phyloP scores from a whole-genome alignment of 2,888 invertebrate genomes.

The Electrophaes corylata region DNA sequence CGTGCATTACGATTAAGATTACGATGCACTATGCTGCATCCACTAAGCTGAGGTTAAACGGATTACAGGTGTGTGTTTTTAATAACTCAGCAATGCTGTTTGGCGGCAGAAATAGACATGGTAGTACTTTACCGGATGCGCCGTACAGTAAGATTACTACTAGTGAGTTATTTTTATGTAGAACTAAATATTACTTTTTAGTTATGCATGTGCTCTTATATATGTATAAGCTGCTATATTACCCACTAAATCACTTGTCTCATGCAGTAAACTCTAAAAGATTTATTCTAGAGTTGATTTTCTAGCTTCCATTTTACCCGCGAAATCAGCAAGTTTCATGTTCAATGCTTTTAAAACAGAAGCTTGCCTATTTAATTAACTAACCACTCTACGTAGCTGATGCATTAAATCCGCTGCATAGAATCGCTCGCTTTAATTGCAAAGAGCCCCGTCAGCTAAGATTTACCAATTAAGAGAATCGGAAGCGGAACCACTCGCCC shows the following conservation, averaged over 20 bases:
- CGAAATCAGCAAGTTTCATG: conserved; percentile 12
- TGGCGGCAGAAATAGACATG: too few species aligned
- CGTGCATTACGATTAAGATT: too few species aligned
- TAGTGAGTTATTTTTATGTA: too few species aligned
- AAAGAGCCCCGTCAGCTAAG: conserved; percentile 80
- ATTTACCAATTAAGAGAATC: conserved; percentile 80
- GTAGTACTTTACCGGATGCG: too few species aligned
- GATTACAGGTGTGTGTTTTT: too few species aligned
- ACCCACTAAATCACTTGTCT: not conserved
- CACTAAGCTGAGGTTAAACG: too few species aligned
- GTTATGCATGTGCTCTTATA: too few species aligned
- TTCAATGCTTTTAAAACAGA: conserved; percentile 16
- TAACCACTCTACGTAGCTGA: conserved; percentile 45
- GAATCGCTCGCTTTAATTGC: conserved; percentile 70
- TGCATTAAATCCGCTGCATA: conserved; percentile 67
- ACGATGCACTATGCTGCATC: too few species aligned
- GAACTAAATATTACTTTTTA: too few species aligned
- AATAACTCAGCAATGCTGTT: too few species aligned
- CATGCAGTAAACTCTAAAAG: not conserved
- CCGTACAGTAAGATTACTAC: too few species aligned
- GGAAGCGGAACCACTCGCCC: conserved; percentile 70
- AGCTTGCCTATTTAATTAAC: conserved; percentile 47
- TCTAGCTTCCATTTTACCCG: not conserved
- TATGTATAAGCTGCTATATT: not conserved
- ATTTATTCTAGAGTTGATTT: not conserved